Base-by-base conservation (phyloP, 2,888 invertebrate genomes). In the Aethes cnicana region DNA sequence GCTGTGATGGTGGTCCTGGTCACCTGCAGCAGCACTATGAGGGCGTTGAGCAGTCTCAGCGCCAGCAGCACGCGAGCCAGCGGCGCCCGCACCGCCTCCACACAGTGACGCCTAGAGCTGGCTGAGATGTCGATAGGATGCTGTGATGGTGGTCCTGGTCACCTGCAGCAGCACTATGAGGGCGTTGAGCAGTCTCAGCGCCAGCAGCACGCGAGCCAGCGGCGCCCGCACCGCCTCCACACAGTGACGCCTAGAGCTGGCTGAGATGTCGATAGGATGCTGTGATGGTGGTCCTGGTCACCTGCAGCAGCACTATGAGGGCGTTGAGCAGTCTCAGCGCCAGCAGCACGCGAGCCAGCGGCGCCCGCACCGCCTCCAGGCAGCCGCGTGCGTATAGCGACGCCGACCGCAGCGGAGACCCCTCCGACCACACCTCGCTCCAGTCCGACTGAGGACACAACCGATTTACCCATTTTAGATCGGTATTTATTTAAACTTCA, bases 351-450 rank as follows among this genome's bases (percentile, higher is more conserved):
- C 69, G 59, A 0, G 75, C 68, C 42, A 89, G 82, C 16, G 88
- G 86, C 41, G 70, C 70, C 3, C 81, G 72, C 41, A 83, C 76
- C 0, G 87, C 87, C 56, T 81, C 83, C 47, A 80, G 80, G 57
- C 87, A 88, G 42, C 84, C 85, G 54, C 79, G 78, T 52, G 84
- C 72, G 68, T 82, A 77, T 43, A 85, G 72, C 37, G 84, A 82
- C 53, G 84, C 82, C 1, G 78, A 59, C 37, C 71, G 64, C 56
- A 81, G 65, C 41, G 76, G 72, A 0, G 76, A 73, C 1, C 63
- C 59, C 6, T 62, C 65, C 11, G 66, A 58, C 76, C 78, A 76
- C 53, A 67, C 72, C 20, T 61, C 66, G 5, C 71, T 73, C 66
- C 76, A 75, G 23, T 73, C 75, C 44, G 67, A 65, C 79, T 80